Base-by-base conservation (phyloP, 2,797 vertebrate species). In the Darevskia mixta region DNA sequence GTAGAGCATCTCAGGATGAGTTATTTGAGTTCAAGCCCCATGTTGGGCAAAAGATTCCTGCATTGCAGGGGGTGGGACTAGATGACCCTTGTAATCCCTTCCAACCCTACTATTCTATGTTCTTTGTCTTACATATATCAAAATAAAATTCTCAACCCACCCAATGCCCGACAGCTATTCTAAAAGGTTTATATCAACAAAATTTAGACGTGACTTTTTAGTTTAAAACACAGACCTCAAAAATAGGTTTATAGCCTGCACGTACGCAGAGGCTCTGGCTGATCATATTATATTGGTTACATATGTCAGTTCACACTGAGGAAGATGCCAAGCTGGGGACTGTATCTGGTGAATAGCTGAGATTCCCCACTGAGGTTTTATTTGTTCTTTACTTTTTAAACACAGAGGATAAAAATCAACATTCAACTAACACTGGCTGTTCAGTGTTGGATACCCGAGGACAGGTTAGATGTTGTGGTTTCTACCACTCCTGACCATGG, bases 141-240 rank as follows among this genome's bases (percentile, higher is more conserved):
- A 86, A 87, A 92, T 55, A 91, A 88, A 90, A 86, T 69, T 91
- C 86, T 92, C 79, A 85, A 91, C 73, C 45, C 90, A 90, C 45
- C 83, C 93, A 83, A 91, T 82, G 55, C 69, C 88, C 90, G 45
- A 35, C 15, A 86, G 82, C 78, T 85, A 91, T 58, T 85, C 90
- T 35, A 89, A 93, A 92, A 86, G 3, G 77, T 92, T 90, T 80
- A 41, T 45, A 18, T 25, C 61, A 82, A 41, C 35, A 55, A 4
- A 10, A 23, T 66, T 4, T 41, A 64, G 17, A 23, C 18, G 10
- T 61, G 18, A n/a, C 18, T 78, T 78, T 78, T 78, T 49, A n/a
- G 58, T 81, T 61, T 17, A 35, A 64, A 81, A 35, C 20, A 58
- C 38, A 32, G n/a, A 13, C 25, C 13, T 29, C 41, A 45, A 29